These are phyloP conservation scores for Lepidocyrtoides sp. DNA, from an alignment of 2,888 invertebrate species.

Conservation along the genomic window DNA sequence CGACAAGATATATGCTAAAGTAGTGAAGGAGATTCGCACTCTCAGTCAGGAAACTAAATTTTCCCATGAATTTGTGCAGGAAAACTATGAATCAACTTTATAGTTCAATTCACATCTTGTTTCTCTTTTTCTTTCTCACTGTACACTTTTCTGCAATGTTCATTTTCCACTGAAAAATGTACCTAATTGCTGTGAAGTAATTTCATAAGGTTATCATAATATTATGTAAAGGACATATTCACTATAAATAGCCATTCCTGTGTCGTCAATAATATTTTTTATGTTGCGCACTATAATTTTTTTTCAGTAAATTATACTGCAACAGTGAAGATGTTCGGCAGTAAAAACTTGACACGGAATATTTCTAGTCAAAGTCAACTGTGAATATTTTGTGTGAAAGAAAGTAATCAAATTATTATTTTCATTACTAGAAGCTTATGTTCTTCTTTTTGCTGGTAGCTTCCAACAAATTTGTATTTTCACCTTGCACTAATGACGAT, in stretches of 20 bases:
- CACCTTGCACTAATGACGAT: constrained; percentile 9
- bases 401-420: not conserved
- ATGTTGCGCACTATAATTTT: too few relatives aligned
- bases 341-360: not conserved
- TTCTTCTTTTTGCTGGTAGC: too few relatives aligned
- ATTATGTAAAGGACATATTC: not conserved
- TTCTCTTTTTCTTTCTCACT: not conserved
- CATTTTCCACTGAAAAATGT: not conserved
- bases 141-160: not conserved
- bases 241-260: not conserved
- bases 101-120: not conserved
- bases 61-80: too few relatives aligned
- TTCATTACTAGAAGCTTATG: not conserved
- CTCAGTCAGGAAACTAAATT: too few relatives aligned
- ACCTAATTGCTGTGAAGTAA: not conserved
- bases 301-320: too few relatives aligned
- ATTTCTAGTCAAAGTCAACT: not conserved
- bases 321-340: too few relatives aligned
- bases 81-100: too few relatives aligned
- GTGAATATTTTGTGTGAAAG: not conserved
- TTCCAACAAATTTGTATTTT: not conserved
- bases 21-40: too few relatives aligned
- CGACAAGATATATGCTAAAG: too few relatives aligned
- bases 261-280: too few relatives aligned
- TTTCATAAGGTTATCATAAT: not conserved